Conservation (phyloP, 23 tunicate genomes). For the Pegea sp. region DNA sequence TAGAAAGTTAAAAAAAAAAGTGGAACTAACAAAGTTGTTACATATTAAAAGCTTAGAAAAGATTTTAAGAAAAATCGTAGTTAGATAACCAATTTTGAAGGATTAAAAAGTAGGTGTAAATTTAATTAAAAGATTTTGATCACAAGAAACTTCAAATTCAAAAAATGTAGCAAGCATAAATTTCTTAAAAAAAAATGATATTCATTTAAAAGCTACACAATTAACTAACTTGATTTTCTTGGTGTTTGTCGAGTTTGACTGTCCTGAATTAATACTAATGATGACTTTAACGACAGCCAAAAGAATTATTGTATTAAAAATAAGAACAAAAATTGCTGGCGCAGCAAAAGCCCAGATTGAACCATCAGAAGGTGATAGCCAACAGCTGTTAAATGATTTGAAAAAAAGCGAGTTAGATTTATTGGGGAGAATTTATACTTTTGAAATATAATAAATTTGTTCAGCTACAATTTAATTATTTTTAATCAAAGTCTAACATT, state of each 20-base stretch:
- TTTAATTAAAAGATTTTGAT: too few relatives aligned
- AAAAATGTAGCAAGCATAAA: too few relatives aligned
- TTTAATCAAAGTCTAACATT: conserved; percentile 45
- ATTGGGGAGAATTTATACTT: not conserved
- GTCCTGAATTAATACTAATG: conserved; percentile 34
- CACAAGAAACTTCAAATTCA: too few relatives aligned
- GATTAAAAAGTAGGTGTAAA: too few relatives aligned
- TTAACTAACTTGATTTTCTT: conserved; percentile 25
- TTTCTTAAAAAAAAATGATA: too few relatives aligned
- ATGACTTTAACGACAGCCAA: conserved; percentile 60
- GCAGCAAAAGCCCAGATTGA: conserved; percentile 89
- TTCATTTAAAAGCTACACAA: too few relatives aligned
- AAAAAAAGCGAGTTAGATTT: not conserved
- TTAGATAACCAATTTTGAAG: too few relatives aligned
- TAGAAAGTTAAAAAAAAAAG: not conserved
- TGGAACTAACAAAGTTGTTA: too few relatives aligned
- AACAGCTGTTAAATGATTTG: conserved; percentile 23
- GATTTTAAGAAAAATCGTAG: too few relatives aligned
- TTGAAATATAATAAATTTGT: not conserved
- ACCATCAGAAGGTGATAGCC: conserved; percentile 72
- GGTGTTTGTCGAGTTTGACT: conserved; percentile 18
- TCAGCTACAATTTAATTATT: not conserved
- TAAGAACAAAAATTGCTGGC: conserved; percentile 49
- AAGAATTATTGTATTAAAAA: conserved; percentile 41
- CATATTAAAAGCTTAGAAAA: too few relatives aligned